Evolutionary conservation across 2,797 vertebrate genomes (phyloP).

Genomic region (Molothrus ater): DNA sequence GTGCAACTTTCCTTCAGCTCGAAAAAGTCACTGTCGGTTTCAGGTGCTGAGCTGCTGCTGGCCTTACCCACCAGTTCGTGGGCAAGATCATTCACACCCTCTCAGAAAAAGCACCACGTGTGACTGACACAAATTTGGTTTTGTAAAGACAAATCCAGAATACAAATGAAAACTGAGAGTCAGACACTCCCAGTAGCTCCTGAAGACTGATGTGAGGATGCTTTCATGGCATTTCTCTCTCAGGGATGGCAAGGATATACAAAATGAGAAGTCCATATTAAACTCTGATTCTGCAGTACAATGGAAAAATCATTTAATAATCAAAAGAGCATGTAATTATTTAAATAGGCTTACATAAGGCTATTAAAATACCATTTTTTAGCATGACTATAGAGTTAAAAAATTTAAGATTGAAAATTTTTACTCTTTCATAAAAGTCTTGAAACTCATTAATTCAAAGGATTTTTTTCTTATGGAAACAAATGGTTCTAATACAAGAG

Average conservation of each 20-base stretch:
- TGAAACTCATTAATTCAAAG: background rate
- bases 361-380: background rate
- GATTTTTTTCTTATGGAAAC: background rate
- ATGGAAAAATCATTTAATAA: conserved; percentile 51
- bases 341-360: background rate
- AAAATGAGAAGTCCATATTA: background rate
- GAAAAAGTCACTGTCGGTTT: background rate
- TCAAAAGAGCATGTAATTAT: conserved; percentile 15
- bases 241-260: background rate
- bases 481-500: background rate
- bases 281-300: background rate
- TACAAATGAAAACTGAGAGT: background rate
- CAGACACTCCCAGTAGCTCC: background rate
- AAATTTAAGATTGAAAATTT: background rate
- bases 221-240: background rate
- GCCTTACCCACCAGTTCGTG: background rate
- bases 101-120: background rate
- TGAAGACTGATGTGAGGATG: background rate
- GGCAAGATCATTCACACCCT: background rate
- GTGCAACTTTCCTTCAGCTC: background rate
- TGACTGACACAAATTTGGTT: background rate
- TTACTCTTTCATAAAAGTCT: background rate
- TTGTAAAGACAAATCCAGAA: background rate
- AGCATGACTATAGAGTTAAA: background rate
- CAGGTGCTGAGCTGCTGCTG: background rate